Evolutionary conservation across 2,888 invertebrate species (phyloP), one percentile per base, ranked within the genome.

Genomic region (Malthinus seriepunctatus): DNA sequence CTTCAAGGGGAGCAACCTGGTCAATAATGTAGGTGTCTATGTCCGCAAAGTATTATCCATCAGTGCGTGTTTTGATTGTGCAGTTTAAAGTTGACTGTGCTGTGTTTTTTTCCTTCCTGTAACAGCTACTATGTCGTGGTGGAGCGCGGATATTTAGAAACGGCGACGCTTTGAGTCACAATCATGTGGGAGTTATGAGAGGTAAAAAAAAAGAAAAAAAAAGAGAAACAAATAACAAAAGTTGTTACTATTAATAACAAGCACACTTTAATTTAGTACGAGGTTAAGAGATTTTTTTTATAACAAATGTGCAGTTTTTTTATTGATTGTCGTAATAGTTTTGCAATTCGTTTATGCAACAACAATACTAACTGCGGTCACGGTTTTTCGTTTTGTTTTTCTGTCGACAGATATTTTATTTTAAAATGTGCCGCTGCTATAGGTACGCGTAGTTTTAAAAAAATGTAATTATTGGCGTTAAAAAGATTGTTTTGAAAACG

Each of bases 1-100:
- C 67, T 61, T 70, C 70, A 69, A 73, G 72, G 71, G 72, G 72
- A 71, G 71, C 71, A 68, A 69, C 71, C 69, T 73, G 73, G 73
- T 74, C 74, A 74, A 74, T 74, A 74, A 69, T 69, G 66, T 65
- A 58, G 62, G 63, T 62, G 63, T 65, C 55, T 55, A 62, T 60
- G 62, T 54, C 42, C 49, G 33, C 33, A 50, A 39, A 49, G 46
- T 35, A 50, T 37, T 51, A 45, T 38, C 54, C 52, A 63, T 55
- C 51, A 51, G 63, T 62, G 56, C 59, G 60, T 56, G 53, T 60
- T 56, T 53, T 47, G 48, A 51, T 46, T 54, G 55, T 37, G 37
- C 45, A 50, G 59, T 55, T 56, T 44, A 35, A 39, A 42, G 37
- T 31, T 47, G 54, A 46, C 54, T 38, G 15, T 44, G 46, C 37